Evolutionary conservation across 2,797 vertebrate species (phyloP).

Genomic region (Myotis daubentonii): DNA sequence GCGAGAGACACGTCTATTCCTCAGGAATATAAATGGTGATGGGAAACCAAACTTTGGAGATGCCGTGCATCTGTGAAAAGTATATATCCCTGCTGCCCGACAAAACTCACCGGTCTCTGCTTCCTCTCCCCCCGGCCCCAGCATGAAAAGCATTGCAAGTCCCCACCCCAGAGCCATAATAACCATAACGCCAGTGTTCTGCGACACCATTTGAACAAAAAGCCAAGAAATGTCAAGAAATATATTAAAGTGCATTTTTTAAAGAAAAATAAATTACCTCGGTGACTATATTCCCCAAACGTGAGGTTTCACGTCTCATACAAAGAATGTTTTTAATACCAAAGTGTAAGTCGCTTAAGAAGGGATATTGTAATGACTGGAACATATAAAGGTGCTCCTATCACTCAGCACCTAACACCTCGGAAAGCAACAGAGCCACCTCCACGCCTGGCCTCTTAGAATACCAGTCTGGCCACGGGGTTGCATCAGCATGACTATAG

Average conservation of each 20-base stretch:
- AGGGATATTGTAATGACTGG: neutral
- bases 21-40: slow-evolving; percentile 89
- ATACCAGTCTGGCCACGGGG: neutral
- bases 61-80: slow-evolving; percentile 82
- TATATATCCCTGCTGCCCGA: slow-evolving; percentile 78
- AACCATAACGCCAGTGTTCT: slow-evolving; percentile 66
- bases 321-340: slow-evolving; percentile 47
- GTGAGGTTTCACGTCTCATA: slow-evolving; percentile 49
- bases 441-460: neutral
- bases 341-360: neutral
- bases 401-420: slow-evolving; percentile 30
- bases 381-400: neutral
- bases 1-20: slow-evolving; percentile 87
- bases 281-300: slow-evolving; percentile 50
- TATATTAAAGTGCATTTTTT: slow-evolving; percentile 41
- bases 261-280: slow-evolving; percentile 69
- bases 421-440: neutral
- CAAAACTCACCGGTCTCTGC: slow-evolving; percentile 78
- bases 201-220: slow-evolving; percentile 57
- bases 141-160: slow-evolving; percentile 74
- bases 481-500: neutral
- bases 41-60: slow-evolving; percentile 84
- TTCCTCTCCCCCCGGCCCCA: neutral
- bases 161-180: slow-evolving; percentile 70
- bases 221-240: slow-evolving; percentile 64